These are phyloP conservation scores for Ornithorhynchus anatinus DNA, from an alignment of 2,113 vertebrate species.

Conservation along the genomic window DNA sequence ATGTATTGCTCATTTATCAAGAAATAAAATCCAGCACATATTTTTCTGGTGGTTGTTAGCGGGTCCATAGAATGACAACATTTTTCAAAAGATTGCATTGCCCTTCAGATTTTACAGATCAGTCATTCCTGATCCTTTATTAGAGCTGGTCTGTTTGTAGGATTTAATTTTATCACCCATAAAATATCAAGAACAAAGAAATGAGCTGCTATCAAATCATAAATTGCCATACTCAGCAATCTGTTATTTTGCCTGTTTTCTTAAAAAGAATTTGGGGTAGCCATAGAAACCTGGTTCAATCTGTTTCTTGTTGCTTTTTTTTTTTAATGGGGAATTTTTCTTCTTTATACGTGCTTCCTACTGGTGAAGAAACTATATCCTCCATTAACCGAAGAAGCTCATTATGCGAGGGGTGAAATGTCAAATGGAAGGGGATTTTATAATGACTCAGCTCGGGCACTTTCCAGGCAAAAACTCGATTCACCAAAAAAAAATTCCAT, in stretches of 20 bases:
- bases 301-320: slow-evolving; percentile 27
- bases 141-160: background rate
- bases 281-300: slow-evolving; percentile 51
- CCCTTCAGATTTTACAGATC: background rate
- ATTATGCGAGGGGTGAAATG: background rate
- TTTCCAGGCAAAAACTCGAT: background rate
- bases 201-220: background rate
- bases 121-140: background rate
- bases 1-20: no score
- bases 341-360: background rate
- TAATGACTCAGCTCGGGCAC: background rate
- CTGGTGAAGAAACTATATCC: background rate
- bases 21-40: no score
- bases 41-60: no score
- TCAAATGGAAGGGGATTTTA: background rate
- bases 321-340: slow-evolving; percentile 21
- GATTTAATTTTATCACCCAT: background rate
- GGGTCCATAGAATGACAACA: rapidly evolving
- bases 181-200: slow-evolving; percentile 21
- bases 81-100: background rate
- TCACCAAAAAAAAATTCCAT: no score
- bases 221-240: slow-evolving; percentile 29
- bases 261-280: slow-evolving; percentile 42
- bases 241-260: slow-evolving; percentile 41
- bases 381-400: background rate